Evolutionary conservation across 2,888 invertebrate species (phyloP), one percentile per base, ranked within the genome.

Genomic region (Rhamphomyia laevipes): DNA sequence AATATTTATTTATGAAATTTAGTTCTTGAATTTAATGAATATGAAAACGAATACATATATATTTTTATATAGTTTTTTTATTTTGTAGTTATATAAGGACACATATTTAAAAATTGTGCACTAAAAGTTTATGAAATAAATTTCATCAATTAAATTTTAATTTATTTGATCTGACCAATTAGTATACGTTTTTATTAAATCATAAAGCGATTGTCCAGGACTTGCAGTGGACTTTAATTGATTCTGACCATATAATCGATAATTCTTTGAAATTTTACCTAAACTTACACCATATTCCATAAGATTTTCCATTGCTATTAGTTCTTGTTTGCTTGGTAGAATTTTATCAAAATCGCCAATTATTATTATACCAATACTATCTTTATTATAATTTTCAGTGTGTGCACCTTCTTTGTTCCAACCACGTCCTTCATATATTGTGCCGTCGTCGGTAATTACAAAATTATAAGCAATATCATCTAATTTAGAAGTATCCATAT

Each of bases 381-480:
- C 74, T 4, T 60, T 63, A 62, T 86, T 86, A 61, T 77, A 82
- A n/a, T 77, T 74, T 30, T 73, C 73, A 0, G 85, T 78, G 60
- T 88, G 86, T 0, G 85, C 81, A 0, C 88, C 88, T 43, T 78
- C 66, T 49, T 64, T 63, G 53, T 80, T 76, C 88, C 88, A 89
- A 1, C 84, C 84, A 11, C 86, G 77, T 0, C 84, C 86, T 55
- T 74, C 77, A 63, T 85, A 87, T 0, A 79, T 81, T 1, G 75
- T 71, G 0, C 86, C 87, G 59, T 87, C 85, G 6, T 85, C 86
- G 1, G 86, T 87, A 1, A 89, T 74, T 11, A 89, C 63, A 58
- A 86, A 89, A 64, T 84, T 89, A 65, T 86, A 88, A 0, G 73
- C 82, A 27, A 86, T 81, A 61, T 87, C 86, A 44, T 65, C 71